phyloP scores from a whole-genome alignment of 2,888 invertebrate genomes.

The Sinodicranocentrus sp. region DNA sequence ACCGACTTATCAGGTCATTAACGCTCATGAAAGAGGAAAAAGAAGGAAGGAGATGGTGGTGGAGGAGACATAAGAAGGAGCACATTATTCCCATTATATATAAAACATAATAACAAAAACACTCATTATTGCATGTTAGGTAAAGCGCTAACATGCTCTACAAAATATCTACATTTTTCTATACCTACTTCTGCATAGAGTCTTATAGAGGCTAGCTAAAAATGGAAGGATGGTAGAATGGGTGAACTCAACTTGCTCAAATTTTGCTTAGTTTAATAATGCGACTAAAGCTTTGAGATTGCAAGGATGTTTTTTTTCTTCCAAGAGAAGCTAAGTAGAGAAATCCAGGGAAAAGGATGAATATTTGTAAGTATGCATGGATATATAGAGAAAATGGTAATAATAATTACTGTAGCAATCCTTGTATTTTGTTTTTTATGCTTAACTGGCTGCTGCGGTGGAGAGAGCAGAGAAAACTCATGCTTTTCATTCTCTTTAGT shows the following conservation, averaged over 20 bases:
- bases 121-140: conserved; percentile 42
- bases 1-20: conserved; percentile 76
- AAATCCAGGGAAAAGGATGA: neutral
- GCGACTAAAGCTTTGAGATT: neutral
- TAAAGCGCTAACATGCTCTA: neutral
- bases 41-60: conserved; percentile 44
- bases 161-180: too few relatives aligned
- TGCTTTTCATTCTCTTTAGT: neutral
- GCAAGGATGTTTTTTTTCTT: neutral
- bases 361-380: neutral
- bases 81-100: conserved; percentile 47
- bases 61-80: conserved; percentile 53
- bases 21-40: conserved; percentile 59
- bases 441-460: neutral
- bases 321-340: neutral
- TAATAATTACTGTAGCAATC: conserved; percentile 41
- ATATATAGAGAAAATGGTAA: conserved; percentile 17
- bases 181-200: too few relatives aligned
- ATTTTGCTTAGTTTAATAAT: conserved; percentile 20
- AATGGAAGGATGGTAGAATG: too few relatives aligned
- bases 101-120: conserved; percentile 62
- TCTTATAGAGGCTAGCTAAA: too few relatives aligned
- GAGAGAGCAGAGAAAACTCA: neutral
- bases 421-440: conserved; percentile 33
- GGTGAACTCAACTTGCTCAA: conserved; percentile 18